phyloP scores from a whole-genome alignment of 1,140 invertebrate genomes.

The Pseudomyrmex sp. region DNA sequence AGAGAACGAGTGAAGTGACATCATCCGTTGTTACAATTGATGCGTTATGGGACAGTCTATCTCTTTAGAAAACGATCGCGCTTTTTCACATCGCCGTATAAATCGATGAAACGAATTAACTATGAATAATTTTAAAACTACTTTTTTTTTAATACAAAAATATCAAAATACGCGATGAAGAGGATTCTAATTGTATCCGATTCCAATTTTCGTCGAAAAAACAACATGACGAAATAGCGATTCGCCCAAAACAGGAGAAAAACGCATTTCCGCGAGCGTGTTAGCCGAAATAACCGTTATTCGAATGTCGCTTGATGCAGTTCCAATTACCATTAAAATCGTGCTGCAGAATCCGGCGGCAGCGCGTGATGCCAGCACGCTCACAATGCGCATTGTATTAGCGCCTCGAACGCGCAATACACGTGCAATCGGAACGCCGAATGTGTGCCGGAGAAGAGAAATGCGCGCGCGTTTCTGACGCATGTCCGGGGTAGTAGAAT shows the following conservation, averaged over 20 bases:
- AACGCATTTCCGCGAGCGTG: neutral
- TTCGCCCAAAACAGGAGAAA: neutral
- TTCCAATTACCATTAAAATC: slow-evolving; percentile 52
- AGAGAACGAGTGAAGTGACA: slow-evolving; percentile 1
- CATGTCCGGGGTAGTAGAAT: slow-evolving; percentile 26
- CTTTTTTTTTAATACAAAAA: no score
- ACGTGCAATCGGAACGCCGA: slow-evolving; percentile 36
- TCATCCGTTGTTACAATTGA: neutral
- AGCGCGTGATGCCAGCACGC: slow-evolving; percentile 15
- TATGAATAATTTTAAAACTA: neutral
- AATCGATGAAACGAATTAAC: neutral
- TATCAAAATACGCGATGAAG: no score
- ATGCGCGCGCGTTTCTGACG: slow-evolving; percentile 43
- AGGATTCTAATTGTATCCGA: no score
- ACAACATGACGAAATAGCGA: neutral
- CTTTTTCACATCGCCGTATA: neutral
- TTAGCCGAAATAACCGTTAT: slow-evolving; percentile 33
- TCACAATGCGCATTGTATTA: slow-evolving; percentile 52
- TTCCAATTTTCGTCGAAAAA: neutral
- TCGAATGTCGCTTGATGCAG: slow-evolving; percentile 29
- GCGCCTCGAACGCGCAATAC: slow-evolving; percentile 35
- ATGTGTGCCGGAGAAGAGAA: slow-evolving; percentile 27
- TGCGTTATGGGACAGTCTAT: slow-evolving; percentile 14
- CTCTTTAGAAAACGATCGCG: neutral
- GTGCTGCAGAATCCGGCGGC: slow-evolving; percentile 9